Evolutionary conservation across 2,888 invertebrate genomes (phyloP).

Genomic region (Euspilapteryx auroguttella): DNA sequence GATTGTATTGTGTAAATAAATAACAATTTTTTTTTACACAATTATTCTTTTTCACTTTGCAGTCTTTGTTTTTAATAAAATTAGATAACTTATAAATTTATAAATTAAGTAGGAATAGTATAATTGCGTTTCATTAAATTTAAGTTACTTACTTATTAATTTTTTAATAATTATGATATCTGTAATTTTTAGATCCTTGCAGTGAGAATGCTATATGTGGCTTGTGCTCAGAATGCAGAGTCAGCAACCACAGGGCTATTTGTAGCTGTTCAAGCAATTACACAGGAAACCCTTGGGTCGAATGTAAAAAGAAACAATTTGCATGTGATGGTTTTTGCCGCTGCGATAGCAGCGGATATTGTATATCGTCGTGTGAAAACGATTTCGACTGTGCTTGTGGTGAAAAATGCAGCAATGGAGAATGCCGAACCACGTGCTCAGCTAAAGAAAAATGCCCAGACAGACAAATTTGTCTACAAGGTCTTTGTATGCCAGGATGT

Average conservation of each 20-base stretch:
- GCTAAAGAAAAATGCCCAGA: slow-evolving; percentile 69
- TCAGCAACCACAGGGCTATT: slow-evolving; percentile 81
- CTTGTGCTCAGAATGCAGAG: slow-evolving; percentile 79
- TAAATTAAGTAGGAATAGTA: no score
- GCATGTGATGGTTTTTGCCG: slow-evolving; percentile 77
- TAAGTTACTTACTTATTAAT: no score
- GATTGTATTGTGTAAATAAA: no score
- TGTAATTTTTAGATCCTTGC: slow-evolving; percentile 69
- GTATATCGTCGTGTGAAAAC: slow-evolving; percentile 68
- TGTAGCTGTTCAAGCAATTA: slow-evolving; percentile 84
- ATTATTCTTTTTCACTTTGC: no score
- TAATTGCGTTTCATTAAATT: no score
- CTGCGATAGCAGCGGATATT: slow-evolving; percentile 81
- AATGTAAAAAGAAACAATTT: slow-evolving; percentile 72
- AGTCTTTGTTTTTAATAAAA: no score
- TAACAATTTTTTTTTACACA: no score
- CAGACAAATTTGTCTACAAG: slow-evolving; percentile 75
- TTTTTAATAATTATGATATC: background rate
- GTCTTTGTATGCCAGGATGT: slow-evolving; percentile 79
- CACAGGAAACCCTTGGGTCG: slow-evolving; percentile 78
- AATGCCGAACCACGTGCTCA: slow-evolving; percentile 74
- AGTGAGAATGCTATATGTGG: slow-evolving; percentile 75
- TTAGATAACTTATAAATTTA: no score
- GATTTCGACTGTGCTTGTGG: slow-evolving; percentile 79
- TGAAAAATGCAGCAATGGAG: slow-evolving; percentile 73